Percentiles rank a stretch among this genome's conserved stretches.
These are phyloP conservation scores for Danio rerio DNA, from an alignment of 2,113 vertebrate species.

Conservation along the genomic window GRCz12tu NC_133187.1:34168001-34168500, in stretches of 20 bases:
- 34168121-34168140: neutral
- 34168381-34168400: neutral
- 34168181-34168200: constrained; percentile 36
- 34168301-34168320: constrained; percentile 17
- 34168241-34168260: constrained; percentile 28
- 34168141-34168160: neutral
- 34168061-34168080: constrained; percentile 24
- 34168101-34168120: neutral
- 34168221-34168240: constrained; percentile 32
- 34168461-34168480: neutral
- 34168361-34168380: constrained; percentile 1
- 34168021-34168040: constrained; percentile 28
- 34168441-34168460: neutral
- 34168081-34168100: neutral
- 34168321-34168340: constrained; percentile 23
- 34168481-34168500: no score
- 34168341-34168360: constrained; percentile 10
- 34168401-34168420: neutral
- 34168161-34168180: constrained; percentile 15
- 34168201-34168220: constrained; percentile 35
- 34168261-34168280: constrained; percentile 43
- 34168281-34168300: constrained; percentile 43
- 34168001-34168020: constrained; percentile 3
- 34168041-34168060: neutral
- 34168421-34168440: neutral